phyloP scores from a whole-genome alignment of 1,140 invertebrate species.

The Philotrypesis tridentata region DNA sequence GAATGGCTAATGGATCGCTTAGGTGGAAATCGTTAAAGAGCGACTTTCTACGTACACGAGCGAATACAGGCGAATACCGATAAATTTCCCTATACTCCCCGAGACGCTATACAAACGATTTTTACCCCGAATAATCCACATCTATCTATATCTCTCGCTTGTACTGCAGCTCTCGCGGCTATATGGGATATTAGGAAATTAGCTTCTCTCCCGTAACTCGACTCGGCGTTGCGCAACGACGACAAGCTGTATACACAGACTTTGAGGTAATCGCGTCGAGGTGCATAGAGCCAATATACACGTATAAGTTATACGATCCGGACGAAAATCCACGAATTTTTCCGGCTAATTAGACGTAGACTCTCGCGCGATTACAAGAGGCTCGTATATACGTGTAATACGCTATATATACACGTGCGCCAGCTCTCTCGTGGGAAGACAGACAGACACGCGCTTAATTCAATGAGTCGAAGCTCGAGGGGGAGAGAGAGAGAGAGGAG shows the following conservation, averaged over 20 bases:
- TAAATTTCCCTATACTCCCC: neutral
- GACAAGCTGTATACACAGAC: neutral
- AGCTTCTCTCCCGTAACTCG: neutral
- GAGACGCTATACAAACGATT: neutral
- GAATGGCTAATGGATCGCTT: neutral
- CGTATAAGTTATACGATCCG: too few relatives aligned
- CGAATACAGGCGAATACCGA: neutral
- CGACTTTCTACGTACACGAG: neutral
- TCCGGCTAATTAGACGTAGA: neutral
- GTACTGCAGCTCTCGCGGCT: too few relatives aligned
- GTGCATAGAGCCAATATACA: too few relatives aligned
- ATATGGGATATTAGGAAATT: neutral
- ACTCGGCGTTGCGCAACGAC: neutral
- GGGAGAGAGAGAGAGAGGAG: neutral
- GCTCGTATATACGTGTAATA: neutral
- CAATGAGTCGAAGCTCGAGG: neutral
- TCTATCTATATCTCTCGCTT: neutral
- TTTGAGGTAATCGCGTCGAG: neutral
- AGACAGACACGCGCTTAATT: neutral
- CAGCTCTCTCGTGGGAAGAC: constrained; percentile 30
- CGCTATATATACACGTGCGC: too few relatives aligned
- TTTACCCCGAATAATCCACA: neutral
- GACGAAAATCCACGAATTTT: neutral
- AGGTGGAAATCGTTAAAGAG: neutral
- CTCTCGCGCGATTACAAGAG: neutral